Conservation (phyloP, 2,888 invertebrate genomes). For the Cephus spinipes region DNA sequence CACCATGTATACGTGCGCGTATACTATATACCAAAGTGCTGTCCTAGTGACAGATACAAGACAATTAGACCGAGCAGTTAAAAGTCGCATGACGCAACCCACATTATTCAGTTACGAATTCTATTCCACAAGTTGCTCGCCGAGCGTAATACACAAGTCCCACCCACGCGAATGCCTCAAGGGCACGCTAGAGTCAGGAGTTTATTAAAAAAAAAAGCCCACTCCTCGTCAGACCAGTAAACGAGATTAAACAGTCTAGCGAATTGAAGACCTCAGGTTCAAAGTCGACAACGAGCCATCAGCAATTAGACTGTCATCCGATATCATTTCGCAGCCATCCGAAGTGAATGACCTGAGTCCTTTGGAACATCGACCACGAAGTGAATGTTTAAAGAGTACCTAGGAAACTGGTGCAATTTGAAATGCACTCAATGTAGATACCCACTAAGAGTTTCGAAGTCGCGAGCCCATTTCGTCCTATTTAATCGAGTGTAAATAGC, state of each 20-base stretch:
- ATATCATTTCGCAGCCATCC: background rate
- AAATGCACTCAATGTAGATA: background rate
- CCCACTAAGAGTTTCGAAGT: background rate
- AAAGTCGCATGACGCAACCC: conserved; percentile 19
- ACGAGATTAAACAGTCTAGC: background rate
- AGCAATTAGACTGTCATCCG: background rate
- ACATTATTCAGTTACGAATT: conserved; percentile 30
- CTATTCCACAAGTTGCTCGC: background rate
- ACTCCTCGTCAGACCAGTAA: background rate
- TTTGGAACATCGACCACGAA: background rate
- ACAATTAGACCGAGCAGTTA: background rate
- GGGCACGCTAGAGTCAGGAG: background rate
- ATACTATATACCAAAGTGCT: background rate
- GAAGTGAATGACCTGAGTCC: background rate
- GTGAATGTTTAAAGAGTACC: background rate
- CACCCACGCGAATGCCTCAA: background rate
- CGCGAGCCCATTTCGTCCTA: background rate
- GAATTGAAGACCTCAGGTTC: background rate
- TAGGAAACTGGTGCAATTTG: background rate
- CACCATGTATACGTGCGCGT: background rate
- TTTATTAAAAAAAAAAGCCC: background rate
- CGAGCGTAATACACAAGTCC: background rate
- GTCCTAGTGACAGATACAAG: background rate
- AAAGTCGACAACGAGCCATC: background rate
- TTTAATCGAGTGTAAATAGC: background rate